A percentile compares a stretch with the other conserved stretches of the same genome.
phyloP scores from a whole-genome alignment of 2,113 vertebrate species.

The Helogale parvula region DNA sequence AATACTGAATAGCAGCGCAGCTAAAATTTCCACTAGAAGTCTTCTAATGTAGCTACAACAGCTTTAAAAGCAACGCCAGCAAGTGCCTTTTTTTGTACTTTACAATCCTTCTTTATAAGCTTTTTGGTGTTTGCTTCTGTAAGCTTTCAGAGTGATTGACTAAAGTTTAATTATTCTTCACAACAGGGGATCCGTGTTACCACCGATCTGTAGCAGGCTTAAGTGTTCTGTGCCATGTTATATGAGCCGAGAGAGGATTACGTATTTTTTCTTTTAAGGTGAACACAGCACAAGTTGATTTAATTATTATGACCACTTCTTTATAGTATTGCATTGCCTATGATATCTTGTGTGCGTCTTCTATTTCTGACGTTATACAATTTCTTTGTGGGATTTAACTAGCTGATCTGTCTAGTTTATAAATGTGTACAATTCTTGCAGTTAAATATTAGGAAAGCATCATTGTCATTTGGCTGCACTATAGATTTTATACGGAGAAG shows the following conservation, averaged over 20 bases:
- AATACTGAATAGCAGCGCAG: background rate
- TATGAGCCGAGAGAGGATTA: conserved; percentile 52
- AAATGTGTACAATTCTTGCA: background rate
- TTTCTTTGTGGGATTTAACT: background rate
- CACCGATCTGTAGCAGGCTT: conserved; percentile 17
- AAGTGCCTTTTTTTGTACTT: background rate
- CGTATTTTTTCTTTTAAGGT: conserved; percentile 25
- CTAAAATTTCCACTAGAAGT: conserved; percentile 26
- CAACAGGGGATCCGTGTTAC: conserved; percentile 37
- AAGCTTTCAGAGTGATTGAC: conserved; percentile 57
- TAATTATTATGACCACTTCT: background rate
- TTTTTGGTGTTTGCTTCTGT: conserved; percentile 53
- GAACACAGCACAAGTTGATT: conserved; percentile 30
- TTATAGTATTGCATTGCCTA: background rate
- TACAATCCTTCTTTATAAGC: background rate
- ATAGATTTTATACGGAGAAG: background rate
- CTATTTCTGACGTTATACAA: background rate
- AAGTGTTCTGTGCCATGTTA: conserved; percentile 37
- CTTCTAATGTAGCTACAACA: background rate
- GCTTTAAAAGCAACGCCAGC: background rate
- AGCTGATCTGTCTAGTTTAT: background rate
- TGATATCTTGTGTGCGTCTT: background rate
- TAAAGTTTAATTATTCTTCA: conserved; percentile 62
- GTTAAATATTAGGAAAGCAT: background rate
- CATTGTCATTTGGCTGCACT: background rate